These are phyloP conservation scores for Coptotermes formosanus DNA, from an alignment of 1,140 invertebrate species.

Conservation along the genomic window DNA sequence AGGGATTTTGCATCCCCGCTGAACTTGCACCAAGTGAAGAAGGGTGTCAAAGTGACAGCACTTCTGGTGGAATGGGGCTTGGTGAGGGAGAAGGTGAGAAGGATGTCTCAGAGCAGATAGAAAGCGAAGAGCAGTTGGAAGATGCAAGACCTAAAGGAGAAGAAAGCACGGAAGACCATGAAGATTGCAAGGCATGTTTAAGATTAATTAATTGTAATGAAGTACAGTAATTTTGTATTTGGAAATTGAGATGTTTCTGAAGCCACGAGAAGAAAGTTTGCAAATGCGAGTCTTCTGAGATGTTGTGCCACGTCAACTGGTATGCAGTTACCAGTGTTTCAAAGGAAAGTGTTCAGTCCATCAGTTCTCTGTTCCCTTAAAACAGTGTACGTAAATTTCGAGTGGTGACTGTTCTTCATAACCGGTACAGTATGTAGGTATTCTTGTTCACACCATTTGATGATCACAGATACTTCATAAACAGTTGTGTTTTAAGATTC, in stretches of 20 bases:
- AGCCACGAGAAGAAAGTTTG: neutral
- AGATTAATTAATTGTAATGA: neutral
- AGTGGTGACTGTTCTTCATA: too few species aligned
- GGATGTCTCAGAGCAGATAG: slow-evolving; percentile 92
- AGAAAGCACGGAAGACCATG: slow-evolving; percentile 67
- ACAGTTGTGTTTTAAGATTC: too few species aligned
- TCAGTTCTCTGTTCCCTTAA: too few species aligned
- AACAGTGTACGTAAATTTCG: too few species aligned
- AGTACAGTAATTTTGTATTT: neutral
- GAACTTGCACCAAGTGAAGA: slow-evolving; percentile 65
- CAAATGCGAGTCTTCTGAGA: too few species aligned
- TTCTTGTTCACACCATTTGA: too few species aligned
- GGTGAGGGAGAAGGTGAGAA: slow-evolving; percentile 91
- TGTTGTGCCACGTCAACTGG: too few species aligned
- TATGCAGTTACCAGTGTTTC: too few species aligned
- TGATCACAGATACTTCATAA: too few species aligned
- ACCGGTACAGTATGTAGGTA: too few species aligned
- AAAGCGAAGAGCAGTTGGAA: slow-evolving; percentile 92
- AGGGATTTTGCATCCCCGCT: slow-evolving; percentile 90
- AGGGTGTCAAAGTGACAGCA: slow-evolving; percentile 57
- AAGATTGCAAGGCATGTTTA: slow-evolving; percentile 63
- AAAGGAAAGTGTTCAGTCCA: too few species aligned
- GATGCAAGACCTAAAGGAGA: slow-evolving; percentile 78
- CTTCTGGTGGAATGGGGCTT: slow-evolving; percentile 72
- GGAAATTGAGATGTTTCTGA: neutral